Evolutionary conservation across 2,888 invertebrate species (phyloP).

Genomic region (Tricholauxania praeusta): DNA sequence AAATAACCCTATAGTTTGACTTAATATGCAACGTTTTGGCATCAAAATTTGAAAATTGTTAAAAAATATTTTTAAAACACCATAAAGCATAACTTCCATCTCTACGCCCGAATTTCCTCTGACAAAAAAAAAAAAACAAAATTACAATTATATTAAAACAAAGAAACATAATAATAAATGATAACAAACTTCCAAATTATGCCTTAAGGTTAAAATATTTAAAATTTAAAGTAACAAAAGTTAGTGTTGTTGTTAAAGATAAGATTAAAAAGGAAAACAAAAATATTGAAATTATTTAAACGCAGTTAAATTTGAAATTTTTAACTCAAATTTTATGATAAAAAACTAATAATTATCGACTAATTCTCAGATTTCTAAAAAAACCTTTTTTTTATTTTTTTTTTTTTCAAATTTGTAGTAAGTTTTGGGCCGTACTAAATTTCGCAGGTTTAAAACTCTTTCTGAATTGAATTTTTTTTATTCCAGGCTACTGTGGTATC

Average conservation of each 20-base stretch:
- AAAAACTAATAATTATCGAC: neutral
- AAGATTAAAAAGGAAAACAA: neutral
- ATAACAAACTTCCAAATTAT: constrained; percentile 33
- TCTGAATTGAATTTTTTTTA: too few relatives aligned
- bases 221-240: constrained; percentile 19
- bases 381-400: neutral
- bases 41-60: too few relatives aligned
- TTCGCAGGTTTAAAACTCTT: neutral
- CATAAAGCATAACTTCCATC: too few relatives aligned
- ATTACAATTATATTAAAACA: constrained; percentile 6
- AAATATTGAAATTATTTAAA: constrained; percentile 15
- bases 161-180: constrained; percentile 5
- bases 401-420: neutral
- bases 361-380: constrained; percentile 22
- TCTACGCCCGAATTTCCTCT: too few relatives aligned
- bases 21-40: too few relatives aligned
- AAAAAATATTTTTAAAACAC: too few relatives aligned
- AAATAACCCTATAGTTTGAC: too few relatives aligned
- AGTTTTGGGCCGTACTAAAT: neutral
- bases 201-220: constrained; percentile 32
- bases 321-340: neutral
- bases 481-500: too few relatives aligned
- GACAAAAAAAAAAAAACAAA: constrained; percentile 8
- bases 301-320: constrained; percentile 2
- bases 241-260: constrained; percentile 25